Conservation (phyloP, 2,888 invertebrate species). For the Lepidocyrtoides sp. region DNA sequence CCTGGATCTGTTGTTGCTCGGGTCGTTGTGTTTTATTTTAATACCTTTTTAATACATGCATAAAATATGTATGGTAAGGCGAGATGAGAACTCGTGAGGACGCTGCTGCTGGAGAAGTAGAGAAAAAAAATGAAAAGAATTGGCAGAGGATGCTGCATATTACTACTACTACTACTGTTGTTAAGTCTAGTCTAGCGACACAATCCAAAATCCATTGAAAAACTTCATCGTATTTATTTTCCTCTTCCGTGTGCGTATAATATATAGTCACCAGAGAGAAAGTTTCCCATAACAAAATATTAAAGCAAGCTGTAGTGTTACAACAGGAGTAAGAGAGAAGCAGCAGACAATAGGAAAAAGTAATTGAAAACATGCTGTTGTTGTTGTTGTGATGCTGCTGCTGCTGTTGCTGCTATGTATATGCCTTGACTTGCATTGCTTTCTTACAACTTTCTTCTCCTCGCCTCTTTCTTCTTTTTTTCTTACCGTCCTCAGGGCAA, state of each 20-base stretch:
- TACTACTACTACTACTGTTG: too few relatives aligned
- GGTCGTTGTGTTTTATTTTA: slow-evolving; percentile 24
- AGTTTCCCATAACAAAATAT: background rate
- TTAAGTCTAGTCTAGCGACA: too few relatives aligned
- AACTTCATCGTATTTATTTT: slow-evolving; percentile 35
- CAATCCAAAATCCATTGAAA: slow-evolving; percentile 25
- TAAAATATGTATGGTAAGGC: slow-evolving; percentile 3
- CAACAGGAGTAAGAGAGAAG: background rate
- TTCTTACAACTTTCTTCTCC: slow-evolving; percentile 18
- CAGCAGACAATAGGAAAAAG: slow-evolving; percentile 43
- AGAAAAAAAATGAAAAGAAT: background rate
- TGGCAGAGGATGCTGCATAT: background rate
- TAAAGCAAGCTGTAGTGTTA: background rate
- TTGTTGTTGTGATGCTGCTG: background rate
- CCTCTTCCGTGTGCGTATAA: background rate
- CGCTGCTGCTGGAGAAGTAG: too few relatives aligned
- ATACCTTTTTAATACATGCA: slow-evolving; percentile 52
- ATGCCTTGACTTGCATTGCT: too few relatives aligned
- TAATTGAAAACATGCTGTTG: slow-evolving; percentile 53
- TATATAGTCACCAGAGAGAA: background rate
- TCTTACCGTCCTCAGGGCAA: slow-evolving; percentile 40
- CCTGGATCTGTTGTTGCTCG: too few relatives aligned
- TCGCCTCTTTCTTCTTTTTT: background rate
- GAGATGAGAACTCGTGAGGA: background rate
- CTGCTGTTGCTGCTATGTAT: background rate